Conservation (phyloP, 2,797 vertebrate genomes). For the Rhinogobio ventralis region DNA sequence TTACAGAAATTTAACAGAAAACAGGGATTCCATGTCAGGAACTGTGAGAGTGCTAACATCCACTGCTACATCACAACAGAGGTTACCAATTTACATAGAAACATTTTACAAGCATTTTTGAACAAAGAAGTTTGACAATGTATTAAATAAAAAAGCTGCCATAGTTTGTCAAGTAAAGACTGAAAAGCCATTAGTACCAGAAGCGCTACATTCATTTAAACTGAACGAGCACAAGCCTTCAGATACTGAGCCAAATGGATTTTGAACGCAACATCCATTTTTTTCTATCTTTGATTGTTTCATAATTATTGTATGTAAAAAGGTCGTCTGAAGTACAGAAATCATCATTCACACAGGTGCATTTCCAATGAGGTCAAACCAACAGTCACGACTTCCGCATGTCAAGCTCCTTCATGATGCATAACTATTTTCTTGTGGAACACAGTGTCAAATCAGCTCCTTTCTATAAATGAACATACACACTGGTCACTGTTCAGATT, state of each 20-base stretch:
- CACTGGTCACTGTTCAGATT: background rate
- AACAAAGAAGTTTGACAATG: background rate
- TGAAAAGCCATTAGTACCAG: background rate
- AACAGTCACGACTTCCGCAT: background rate
- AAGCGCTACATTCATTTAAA: background rate
- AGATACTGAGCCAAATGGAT: background rate
- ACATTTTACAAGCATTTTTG: background rate
- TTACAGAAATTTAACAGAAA: too few relatives aligned
- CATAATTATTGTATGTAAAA: background rate
- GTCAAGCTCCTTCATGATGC: background rate
- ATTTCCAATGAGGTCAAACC: background rate
- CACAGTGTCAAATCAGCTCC: too few relatives aligned
- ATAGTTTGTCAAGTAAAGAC: background rate
- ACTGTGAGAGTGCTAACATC: too few relatives aligned
- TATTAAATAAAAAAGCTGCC: background rate
- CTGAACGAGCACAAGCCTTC: background rate
- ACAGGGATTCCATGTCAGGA: too few relatives aligned
- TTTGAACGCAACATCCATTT: background rate
- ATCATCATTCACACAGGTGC: background rate
- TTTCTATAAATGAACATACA: background rate
- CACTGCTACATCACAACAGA: too few relatives aligned
- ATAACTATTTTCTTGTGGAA: background rate
- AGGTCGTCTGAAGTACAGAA: background rate
- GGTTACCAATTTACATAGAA: background rate
- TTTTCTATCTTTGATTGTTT: background rate